Conservation (phyloP, 2,888 invertebrate species). For the Meandrusa payeni region DNA sequence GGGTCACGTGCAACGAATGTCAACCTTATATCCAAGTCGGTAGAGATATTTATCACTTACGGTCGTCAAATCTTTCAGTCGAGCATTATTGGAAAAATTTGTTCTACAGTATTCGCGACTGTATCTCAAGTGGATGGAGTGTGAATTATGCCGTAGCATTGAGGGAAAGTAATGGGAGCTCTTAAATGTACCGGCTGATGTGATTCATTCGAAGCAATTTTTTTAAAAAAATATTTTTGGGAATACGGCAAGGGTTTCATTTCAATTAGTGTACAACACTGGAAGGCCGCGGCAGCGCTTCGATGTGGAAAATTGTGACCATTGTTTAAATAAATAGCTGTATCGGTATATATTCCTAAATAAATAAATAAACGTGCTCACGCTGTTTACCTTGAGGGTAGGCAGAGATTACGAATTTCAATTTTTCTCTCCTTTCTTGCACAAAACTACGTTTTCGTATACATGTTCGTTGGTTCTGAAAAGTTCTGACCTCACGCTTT, state of each 20-base stretch:
- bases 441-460: too few species aligned
- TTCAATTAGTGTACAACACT: too few species aligned
- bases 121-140: slow-evolving; percentile 58
- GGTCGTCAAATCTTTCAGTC: slow-evolving; percentile 37
- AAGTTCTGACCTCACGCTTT: too few species aligned
- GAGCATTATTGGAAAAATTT: slow-evolving; percentile 56
- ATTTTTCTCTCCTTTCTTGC: too few species aligned
- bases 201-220: slow-evolving; percentile 3
- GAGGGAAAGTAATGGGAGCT: slow-evolving; percentile 29
- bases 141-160: slow-evolving; percentile 50
- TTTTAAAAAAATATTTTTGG: slow-evolving; percentile 1
- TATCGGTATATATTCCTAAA: too few species aligned
- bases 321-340: too few species aligned
- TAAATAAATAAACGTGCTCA: too few species aligned
- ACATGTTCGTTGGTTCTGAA: too few species aligned
- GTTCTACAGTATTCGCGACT: slow-evolving; percentile 56
- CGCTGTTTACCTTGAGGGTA: too few species aligned
- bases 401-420: too few species aligned
- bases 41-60: slow-evolving; percentile 49
- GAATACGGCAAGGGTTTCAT: not conserved
- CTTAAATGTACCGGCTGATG: slow-evolving; percentile 35
- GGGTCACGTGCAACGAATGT: slow-evolving; percentile 41
- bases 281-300: too few species aligned
- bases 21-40: slow-evolving; percentile 53
- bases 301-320: too few species aligned